These are phyloP conservation scores for Caenorhabditis virilis DNA, from an alignment of 2,888 invertebrate species.

Conservation along the genomic window DNA sequence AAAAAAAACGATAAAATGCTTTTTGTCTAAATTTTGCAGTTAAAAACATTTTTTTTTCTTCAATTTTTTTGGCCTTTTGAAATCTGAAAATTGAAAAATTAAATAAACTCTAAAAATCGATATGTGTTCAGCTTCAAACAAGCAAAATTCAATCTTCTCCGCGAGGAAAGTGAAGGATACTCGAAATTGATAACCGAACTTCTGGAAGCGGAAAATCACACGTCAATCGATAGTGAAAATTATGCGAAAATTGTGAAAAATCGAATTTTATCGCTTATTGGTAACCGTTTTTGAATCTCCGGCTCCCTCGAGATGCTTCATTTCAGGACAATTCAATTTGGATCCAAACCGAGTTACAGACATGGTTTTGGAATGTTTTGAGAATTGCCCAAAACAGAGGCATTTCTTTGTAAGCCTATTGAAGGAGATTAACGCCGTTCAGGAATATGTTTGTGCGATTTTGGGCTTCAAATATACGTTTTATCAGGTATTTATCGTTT, in stretches of 20 bases:
- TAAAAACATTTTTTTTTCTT: conserved; percentile 11
- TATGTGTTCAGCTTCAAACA: conserved; percentile 98
- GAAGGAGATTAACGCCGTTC: conserved; percentile 85
- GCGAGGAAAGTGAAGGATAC: conserved; percentile 99
- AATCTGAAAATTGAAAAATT: conserved; percentile 9
- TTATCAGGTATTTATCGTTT: conserved; percentile 72
- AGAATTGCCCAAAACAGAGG: conserved; percentile 73
- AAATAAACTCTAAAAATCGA: no score
- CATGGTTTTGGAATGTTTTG: conserved; percentile 93
- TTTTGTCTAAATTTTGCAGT: no score
- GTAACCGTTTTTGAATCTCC: conserved; percentile 14
- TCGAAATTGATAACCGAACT: conserved; percentile 76
- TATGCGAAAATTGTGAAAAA: conserved; percentile 29
- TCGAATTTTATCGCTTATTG: conserved; percentile 52
- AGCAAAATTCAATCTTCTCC: conserved; percentile 94
- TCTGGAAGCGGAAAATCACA: conserved; percentile 34
- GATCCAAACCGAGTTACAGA: conserved; percentile 88
- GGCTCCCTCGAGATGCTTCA: not conserved
- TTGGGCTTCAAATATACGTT: conserved; percentile 87
- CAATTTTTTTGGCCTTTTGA: not conserved
- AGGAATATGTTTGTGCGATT: conserved; percentile 76
- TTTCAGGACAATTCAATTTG: conserved; percentile 91
- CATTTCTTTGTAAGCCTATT: conserved; percentile 81
- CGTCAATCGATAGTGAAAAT: conserved; percentile 8
- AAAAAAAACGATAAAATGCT: no score